Evolutionary conservation across 2,888 invertebrate species (phyloP).

Genomic region (Lysandra coridon): DNA sequence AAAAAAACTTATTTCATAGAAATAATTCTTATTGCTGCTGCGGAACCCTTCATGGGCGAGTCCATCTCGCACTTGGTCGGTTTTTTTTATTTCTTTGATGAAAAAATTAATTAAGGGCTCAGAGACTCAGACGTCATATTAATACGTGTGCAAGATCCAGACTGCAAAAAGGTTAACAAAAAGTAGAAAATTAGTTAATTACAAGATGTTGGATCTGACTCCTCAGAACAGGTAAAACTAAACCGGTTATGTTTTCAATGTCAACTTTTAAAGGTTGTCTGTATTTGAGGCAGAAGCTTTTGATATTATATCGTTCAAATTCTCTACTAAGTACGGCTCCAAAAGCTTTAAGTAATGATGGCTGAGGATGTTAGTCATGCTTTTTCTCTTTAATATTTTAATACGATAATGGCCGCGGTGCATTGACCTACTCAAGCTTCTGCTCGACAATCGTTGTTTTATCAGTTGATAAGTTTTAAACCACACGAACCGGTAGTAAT

Average conservation of each 20-base stretch:
- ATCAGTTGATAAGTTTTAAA: constrained; percentile 27
- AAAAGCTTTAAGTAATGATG: neutral
- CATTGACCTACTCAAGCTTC: constrained; percentile 23
- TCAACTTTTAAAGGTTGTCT: neutral
- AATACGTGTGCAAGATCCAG: neutral
- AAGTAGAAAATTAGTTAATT: neutral
- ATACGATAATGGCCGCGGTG: constrained; percentile 7
- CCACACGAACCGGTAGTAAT: constrained; percentile 27
- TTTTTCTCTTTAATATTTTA: constrained; percentile 19
- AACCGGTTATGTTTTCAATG: constrained; percentile 15
- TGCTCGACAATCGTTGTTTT: constrained; percentile 17
- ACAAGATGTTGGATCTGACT: neutral
- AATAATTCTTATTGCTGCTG: too few species aligned
- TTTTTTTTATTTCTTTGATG: neutral
- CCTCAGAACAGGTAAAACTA: constrained; percentile 5
- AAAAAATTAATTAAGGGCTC: neutral
- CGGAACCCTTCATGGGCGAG: too few species aligned
- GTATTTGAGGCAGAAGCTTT: neutral
- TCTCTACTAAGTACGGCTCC: neutral
- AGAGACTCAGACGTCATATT: neutral
- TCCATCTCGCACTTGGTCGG: too few species aligned
- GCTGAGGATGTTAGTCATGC: constrained; percentile 8
- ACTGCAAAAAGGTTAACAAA: neutral
- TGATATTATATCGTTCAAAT: neutral
- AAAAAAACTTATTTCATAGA: too few species aligned